phyloP scores from a whole-genome alignment of 2,888 invertebrate species.

The Atrina japonica region DNA sequence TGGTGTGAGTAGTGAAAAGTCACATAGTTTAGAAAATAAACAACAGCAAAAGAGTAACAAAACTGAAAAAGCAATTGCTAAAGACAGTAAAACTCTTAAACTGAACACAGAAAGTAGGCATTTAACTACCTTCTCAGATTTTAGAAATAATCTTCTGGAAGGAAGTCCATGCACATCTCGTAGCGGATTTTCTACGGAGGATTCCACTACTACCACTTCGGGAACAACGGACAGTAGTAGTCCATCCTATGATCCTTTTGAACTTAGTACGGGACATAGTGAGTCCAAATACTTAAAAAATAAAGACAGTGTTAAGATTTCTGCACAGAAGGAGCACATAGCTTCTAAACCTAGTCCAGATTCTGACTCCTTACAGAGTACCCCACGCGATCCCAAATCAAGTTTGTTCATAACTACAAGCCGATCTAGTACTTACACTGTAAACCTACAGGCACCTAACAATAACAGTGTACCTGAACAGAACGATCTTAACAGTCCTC shows the following conservation, averaged over 20 bases:
- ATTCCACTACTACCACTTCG: constrained; percentile 11
- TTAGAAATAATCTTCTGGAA: constrained; percentile 46
- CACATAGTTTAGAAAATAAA: constrained; percentile 18
- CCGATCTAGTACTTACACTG: constrained; percentile 60
- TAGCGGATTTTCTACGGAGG: constrained; percentile 9
- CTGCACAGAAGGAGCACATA: constrained; percentile 47
- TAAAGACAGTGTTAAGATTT: constrained; percentile 58
- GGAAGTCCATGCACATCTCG: constrained; percentile 8
- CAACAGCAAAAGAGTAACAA: constrained; percentile 19
- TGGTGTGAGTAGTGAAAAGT: constrained; percentile 12
- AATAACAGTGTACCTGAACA: constrained; percentile 14
- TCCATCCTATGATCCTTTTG: constrained; percentile 16
- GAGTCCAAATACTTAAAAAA: constrained; percentile 64
- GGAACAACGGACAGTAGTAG: constrained; percentile 10
- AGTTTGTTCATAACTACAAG: constrained; percentile 47
- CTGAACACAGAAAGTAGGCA: constrained; percentile 22
- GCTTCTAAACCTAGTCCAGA: constrained; percentile 22
- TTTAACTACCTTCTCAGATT: constrained; percentile 66
- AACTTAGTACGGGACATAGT: constrained; percentile 35
- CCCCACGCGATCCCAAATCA: constrained; percentile 51
- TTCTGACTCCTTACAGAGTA: constrained; percentile 51
- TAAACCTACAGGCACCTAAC: constrained; percentile 59
- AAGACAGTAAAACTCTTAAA: constrained; percentile 31
- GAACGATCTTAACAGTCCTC: constrained; percentile 52
- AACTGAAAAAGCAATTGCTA: constrained; percentile 26